These are phyloP conservation scores for Aurelia sp. DNA, from an alignment of 30 jellyfish, hydroid and myxozoan genomes.

Conservation along the genomic window DNA sequence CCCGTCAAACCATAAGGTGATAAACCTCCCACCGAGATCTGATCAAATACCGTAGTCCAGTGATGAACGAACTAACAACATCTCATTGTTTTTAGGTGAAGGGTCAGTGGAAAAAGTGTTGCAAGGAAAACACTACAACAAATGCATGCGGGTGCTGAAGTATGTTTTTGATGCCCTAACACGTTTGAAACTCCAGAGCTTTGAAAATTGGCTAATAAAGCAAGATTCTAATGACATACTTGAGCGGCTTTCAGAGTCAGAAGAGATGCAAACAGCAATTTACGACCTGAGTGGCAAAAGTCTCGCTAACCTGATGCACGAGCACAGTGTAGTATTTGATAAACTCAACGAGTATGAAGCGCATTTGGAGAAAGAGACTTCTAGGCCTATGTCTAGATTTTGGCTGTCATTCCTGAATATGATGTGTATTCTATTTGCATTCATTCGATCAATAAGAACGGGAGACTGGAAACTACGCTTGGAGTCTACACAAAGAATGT, in stretches of 20 bases:
- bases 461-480: conserved; percentile 66
- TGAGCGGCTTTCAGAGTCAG: conserved; percentile 10
- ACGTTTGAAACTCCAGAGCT: conserved; percentile 40
- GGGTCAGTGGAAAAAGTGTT: conserved; percentile 46
- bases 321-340: conserved; percentile 1
- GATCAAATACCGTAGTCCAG: conserved; percentile 25
- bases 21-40: conserved; percentile 30
- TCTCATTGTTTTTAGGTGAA: conserved; percentile 32
- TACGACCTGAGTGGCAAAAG: conserved; percentile 14
- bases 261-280: conserved; percentile 12
- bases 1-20: conserved; percentile 16
- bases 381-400: conserved; percentile 56
- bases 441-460: conserved; percentile 32
- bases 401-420: conserved; percentile 63
- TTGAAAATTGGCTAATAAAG: conserved; percentile 31
- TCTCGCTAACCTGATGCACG: conserved; percentile 23
- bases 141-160: conserved; percentile 34
- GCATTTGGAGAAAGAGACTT: conserved; percentile 1
- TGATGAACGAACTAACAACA: conserved; percentile 27
- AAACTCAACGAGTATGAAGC: conserved; percentile 39
- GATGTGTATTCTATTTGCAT: conserved; percentile 40
- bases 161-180: conserved; percentile 60
- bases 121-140: conserved; percentile 58
- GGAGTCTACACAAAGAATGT: conserved; percentile 46
- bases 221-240: conserved; percentile 12